Evolutionary conservation across 2,888 invertebrate species (phyloP).

Genomic region (Urechis unicinctus): DNA sequence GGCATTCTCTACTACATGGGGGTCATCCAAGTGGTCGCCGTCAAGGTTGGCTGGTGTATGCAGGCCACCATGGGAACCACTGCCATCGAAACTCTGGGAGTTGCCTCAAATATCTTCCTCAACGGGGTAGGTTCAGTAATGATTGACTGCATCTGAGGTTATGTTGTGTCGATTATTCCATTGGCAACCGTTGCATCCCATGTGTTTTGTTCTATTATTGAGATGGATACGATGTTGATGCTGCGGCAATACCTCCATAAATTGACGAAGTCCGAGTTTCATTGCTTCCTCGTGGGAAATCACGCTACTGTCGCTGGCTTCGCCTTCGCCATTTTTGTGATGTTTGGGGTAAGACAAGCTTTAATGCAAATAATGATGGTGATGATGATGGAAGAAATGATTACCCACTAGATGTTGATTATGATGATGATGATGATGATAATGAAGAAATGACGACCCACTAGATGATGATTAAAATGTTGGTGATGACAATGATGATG

Average conservation of each 20-base stretch:
- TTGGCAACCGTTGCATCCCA: no score
- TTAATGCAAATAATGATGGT: no score
- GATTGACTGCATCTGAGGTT: no score
- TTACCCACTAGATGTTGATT: no score
- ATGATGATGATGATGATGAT: no score
- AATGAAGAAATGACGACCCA: no score
- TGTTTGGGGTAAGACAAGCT: constrained; percentile 20
- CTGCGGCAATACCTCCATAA: constrained; percentile 19
- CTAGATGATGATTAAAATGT: no score
- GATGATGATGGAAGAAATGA: no score
- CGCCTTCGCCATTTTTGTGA: constrained; percentile 22
- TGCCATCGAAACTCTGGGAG: constrained; percentile 87
- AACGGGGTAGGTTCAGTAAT: constrained; percentile 72
- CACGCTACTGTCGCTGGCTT: constrained; percentile 26
- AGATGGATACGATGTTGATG: constrained; percentile 28
- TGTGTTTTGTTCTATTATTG: no score
- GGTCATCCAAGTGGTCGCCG: constrained; percentile 76
- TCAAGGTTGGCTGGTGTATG: constrained; percentile 74
- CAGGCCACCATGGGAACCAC: constrained; percentile 70
- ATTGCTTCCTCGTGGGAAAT: constrained; percentile 23
- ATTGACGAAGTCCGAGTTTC: constrained; percentile 24
- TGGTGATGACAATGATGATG: no score
- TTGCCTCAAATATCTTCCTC: constrained; percentile 89
- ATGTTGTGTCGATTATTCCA: no score
- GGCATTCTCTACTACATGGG: constrained; percentile 85